Evolutionary conservation across 2,113 vertebrate genomes (phyloP), one percentile per base, ranked within the genome.

Genomic region (Rhynchopsitta pachyrhyncha): DNA sequence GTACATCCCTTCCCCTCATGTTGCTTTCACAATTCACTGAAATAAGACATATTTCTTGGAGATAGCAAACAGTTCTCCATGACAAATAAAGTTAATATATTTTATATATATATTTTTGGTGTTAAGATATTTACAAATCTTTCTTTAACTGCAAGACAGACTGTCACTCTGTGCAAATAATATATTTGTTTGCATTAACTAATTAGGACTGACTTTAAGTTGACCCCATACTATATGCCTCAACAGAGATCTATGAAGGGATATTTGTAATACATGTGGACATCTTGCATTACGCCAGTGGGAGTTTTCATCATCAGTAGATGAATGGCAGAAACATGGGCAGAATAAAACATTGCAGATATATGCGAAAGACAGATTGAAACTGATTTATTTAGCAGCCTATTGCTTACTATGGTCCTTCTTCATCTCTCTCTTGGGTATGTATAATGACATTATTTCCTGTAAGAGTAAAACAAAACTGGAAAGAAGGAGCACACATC

Each of bases 121-220:
- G 88, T 97, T 97, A 97, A 96, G 74, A 80, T 92, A 74, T 91
- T 92, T 95, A 74, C 97, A 98, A 98, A 98, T 98, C 92, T 97
- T 96, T 92, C 73, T 76, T 68, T 93, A 96, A 94, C 75, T 93
- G 97, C 87, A 92, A 76, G 82, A 92, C 66, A 95, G 55, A 57
- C 41, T 97, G 82, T 88, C 79, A 90, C 86, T 97, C 89, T 95
- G 96, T 97, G 92, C 95, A 98, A 98, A 98, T 97, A 90, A 96
- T 92, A 83, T 60, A 88, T 92, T 96, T 95, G 76, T 86, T 97
- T 96, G 64, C 69, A 96, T 97, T 96, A 93, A 97, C 97, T 98
- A 97, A 97, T 98, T 97, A 97, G 84, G 91, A 92, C 90, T 97
- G 97, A 97, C 98, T 98, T 98, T 97, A 90, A 93, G 67, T 91